Evolutionary conservation across 2,797 vertebrate species (phyloP).

Genomic region (Lates japonicus): DNA sequence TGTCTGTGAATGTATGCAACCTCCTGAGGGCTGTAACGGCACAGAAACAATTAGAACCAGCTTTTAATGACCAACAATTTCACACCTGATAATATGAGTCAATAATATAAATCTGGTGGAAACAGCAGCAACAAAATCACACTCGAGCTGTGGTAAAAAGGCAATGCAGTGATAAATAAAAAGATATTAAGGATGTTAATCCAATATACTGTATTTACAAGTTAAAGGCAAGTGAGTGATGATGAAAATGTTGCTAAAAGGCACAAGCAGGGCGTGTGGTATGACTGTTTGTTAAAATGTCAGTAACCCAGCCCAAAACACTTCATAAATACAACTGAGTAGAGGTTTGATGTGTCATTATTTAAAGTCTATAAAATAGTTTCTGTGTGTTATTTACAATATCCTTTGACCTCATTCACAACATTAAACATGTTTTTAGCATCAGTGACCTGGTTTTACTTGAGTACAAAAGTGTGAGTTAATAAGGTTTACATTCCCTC

Average conservation of each 20-base stretch:
- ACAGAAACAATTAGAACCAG: too few relatives aligned
- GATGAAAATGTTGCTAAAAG: not conserved
- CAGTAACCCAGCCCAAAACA: too few relatives aligned
- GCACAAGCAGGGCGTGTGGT: not conserved
- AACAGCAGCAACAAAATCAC: too few relatives aligned
- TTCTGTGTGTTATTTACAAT: too few relatives aligned
- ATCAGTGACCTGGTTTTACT: not conserved
- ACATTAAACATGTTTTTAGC: not conserved
- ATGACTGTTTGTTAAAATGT: too few relatives aligned
- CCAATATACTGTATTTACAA: not conserved
- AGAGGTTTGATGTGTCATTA: not conserved
- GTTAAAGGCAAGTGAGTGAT: not conserved
- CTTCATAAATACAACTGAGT: not conserved
- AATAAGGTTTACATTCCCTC: not conserved
- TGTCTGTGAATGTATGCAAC: too few relatives aligned
- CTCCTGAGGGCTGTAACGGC: too few relatives aligned
- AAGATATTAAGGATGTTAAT: not conserved
- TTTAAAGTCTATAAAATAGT: not conserved
- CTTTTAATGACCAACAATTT: too few relatives aligned
- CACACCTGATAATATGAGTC: too few relatives aligned
- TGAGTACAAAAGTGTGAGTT: not conserved
- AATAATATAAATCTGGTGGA: too few relatives aligned
- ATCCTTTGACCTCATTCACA: not conserved
- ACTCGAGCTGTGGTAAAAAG: not conserved
- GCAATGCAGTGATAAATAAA: not conserved